phyloP scores from a whole-genome alignment of 2,113 vertebrate species.

The Lasiurus borealis region DNA sequence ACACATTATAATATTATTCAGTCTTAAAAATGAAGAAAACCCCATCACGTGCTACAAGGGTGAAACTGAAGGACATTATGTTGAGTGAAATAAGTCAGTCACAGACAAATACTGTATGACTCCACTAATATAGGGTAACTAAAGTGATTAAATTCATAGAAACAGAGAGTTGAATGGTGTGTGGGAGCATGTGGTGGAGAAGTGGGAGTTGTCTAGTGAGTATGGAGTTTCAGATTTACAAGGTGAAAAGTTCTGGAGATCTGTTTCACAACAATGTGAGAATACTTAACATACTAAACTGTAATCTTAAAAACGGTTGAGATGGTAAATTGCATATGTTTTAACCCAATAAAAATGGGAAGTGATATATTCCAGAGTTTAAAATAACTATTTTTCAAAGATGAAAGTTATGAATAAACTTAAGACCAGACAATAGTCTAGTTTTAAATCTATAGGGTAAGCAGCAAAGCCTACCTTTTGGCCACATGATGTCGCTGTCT shows the following conservation, averaged over 20 bases:
- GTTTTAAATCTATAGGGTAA: slow-evolving; percentile 1
- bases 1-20: not conserved
- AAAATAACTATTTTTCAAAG: not conserved
- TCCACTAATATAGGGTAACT: not conserved
- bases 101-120: not conserved
- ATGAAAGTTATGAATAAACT: slow-evolving; percentile 9
- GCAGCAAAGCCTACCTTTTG: not conserved
- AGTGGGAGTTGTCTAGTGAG: not conserved
- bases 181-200: not conserved
- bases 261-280: not conserved
- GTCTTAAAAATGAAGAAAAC: not conserved
- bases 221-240: not conserved
- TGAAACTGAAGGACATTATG: not conserved
- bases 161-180: not conserved
- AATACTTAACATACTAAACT: not conserved
- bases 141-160: not conserved
- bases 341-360: not conserved
- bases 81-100: not conserved
- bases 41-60: not conserved
- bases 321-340: not conserved
- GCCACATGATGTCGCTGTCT: slow-evolving; percentile 84
- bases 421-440: not conserved
- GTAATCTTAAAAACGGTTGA: not conserved
- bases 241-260: slow-evolving; percentile 18
- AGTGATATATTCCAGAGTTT: not conserved